Evolutionary conservation across 2,888 invertebrate species (phyloP).

Genomic region (Ennomos quercinarius): DNA sequence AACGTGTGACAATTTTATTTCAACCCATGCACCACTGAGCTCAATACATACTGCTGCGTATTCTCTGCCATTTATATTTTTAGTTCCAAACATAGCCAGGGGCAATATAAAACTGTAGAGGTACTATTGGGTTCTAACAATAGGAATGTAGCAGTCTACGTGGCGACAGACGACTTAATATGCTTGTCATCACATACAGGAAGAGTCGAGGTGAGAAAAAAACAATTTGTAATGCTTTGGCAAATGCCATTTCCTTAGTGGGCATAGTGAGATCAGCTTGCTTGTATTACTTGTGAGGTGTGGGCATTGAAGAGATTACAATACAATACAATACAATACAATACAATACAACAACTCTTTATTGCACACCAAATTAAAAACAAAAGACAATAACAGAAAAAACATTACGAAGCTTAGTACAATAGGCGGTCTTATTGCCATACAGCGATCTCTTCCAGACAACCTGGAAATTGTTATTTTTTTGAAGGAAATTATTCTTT

Average conservation of each 20-base stretch:
- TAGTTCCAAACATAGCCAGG: neutral
- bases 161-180: slow-evolving; percentile 49
- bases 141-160: slow-evolving; percentile 25
- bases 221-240: slow-evolving; percentile 29
- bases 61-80: slow-evolving; percentile 1
- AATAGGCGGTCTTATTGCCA: too few species aligned
- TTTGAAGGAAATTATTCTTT: neutral
- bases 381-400: too few species aligned
- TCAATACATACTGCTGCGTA: neutral
- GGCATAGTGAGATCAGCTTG: slow-evolving; percentile 30
- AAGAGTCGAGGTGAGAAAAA: slow-evolving; percentile 45
- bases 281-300: neutral
- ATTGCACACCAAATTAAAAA: too few species aligned
- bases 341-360: too few species aligned
- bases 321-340: too few species aligned
- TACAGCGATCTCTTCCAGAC: too few species aligned
- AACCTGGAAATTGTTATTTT: neutral
- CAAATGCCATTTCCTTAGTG: slow-evolving; percentile 44
- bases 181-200: slow-evolving; percentile 52
- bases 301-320: too few species aligned
- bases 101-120: neutral
- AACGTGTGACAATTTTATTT: slow-evolving; percentile 18
- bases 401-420: too few species aligned
- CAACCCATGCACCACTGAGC: neutral
- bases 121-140: neutral